phyloP scores from a whole-genome alignment of 2,113 vertebrate species.

The Hydrolagus affinis region DNA sequence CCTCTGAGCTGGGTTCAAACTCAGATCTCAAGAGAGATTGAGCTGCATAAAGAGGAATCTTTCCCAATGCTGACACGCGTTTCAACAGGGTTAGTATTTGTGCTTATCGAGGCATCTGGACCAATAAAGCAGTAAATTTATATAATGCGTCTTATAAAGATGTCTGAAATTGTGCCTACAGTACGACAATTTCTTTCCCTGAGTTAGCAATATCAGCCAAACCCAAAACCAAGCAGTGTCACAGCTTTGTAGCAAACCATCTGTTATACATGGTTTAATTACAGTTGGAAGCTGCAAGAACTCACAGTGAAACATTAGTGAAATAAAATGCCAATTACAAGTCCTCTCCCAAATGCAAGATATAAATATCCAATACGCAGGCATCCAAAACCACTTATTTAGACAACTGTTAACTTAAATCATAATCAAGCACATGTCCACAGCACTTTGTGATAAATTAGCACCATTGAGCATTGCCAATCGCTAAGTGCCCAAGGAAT shows the following conservation, averaged over 20 bases:
- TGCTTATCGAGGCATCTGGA: no score
- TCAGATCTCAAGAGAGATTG: no score
- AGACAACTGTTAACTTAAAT: not conserved
- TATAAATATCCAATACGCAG: not conserved
- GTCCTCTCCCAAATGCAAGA: not conserved
- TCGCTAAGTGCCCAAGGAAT: not conserved
- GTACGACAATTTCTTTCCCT: not conserved
- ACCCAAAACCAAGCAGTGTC: not conserved
- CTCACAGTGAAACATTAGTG: not conserved
- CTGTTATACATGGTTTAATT: not conserved
- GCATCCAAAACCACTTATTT: not conserved
- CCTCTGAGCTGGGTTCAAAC: no score
- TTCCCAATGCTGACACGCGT: no score
- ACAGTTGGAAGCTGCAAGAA: not conserved
- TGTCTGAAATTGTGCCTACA: not conserved
- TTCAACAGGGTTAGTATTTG: no score
- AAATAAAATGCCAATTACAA: no score
- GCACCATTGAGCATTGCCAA: not conserved
- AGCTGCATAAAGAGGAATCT: no score
- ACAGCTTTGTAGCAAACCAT: not conserved
- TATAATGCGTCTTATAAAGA: not conserved
- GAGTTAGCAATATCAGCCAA: not conserved
- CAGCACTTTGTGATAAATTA: not conserved
- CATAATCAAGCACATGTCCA: not conserved
- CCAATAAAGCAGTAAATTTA: no score